These are phyloP conservation scores for Tautogolabrus adspersus DNA, from an alignment of 2,113 vertebrate genomes.

Conservation along the genomic window DNA sequence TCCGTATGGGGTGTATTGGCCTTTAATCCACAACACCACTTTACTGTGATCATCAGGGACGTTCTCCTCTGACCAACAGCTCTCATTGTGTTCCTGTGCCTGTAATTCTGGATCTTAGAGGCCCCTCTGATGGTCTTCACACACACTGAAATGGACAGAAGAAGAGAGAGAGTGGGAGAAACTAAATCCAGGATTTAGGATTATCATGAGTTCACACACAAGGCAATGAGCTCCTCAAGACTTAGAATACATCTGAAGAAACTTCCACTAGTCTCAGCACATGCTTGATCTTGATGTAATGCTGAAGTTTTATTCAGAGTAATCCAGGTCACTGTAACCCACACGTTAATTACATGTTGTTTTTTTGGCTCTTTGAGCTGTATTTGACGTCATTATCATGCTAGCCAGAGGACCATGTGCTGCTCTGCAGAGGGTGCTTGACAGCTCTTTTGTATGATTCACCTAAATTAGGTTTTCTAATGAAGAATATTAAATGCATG, in stretches of 20 bases:
- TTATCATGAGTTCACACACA: slow-evolving; percentile 44
- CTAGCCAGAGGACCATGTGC: slow-evolving; percentile 1
- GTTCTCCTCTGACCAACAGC: slow-evolving; percentile 6
- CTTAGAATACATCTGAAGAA: slow-evolving; percentile 20
- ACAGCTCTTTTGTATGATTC: slow-evolving; percentile 16
- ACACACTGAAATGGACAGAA: background rate
- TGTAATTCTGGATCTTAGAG: slow-evolving; percentile 34
- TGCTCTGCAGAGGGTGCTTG: background rate
- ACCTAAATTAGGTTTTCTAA: slow-evolving; percentile 23
- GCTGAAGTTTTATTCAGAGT: slow-evolving; percentile 32
- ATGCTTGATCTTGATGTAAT: slow-evolving; percentile 43
- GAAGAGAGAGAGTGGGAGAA: background rate
- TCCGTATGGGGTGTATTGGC: slow-evolving; percentile 28
- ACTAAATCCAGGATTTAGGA: slow-evolving; percentile 29
- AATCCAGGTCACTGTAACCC: slow-evolving; percentile 33
- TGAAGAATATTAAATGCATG: slow-evolving; percentile 36
- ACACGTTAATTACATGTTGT: slow-evolving; percentile 37
- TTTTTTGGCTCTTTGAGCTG: slow-evolving; percentile 1
- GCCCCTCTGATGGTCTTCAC: slow-evolving; percentile 24
- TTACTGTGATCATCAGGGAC: slow-evolving; percentile 34
- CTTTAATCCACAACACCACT: slow-evolving; percentile 39
- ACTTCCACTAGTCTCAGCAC: background rate
- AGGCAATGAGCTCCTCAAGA: slow-evolving; percentile 43
- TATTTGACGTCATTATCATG: background rate
- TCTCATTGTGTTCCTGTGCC: slow-evolving; percentile 24